Evolutionary conservation across 1,140 invertebrate species (phyloP), one percentile per base, ranked within the genome.

Genomic region (Ips nitidus): DNA sequence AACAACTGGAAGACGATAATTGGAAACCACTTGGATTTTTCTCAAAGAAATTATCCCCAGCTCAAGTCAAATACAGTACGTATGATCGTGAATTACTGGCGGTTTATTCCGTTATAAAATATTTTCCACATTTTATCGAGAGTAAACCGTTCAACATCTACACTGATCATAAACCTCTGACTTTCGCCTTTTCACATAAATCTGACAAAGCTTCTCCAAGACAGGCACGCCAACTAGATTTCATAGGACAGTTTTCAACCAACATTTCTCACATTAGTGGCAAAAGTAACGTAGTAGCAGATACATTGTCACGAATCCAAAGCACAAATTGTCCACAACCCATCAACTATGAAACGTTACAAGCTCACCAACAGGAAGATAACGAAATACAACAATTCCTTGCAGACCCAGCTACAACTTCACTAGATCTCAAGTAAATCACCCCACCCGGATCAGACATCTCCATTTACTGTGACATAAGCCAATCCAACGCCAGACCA

Each of bases 191-290:
- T 38, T 1, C 5, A 38, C 62, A 55, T 53, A 6, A 41, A 38
- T n/a, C 47, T 40, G 62, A 65, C 37, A 52, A 55, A 36, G 47
- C 41, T 36, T 61, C 56, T 4, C 78, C 78, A 3, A 41, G 77
- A 52, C 75, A 77, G 56, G 38, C 71, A 1, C 52, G 76, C 0
- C 77, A 82, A 42, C 57, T 81, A 1, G 74, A 80, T 50, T 82
- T 71, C 41, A 79, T 82, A 40, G 53, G 67, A 1, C 78, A 82
- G 61, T 81, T 79, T 64, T 73, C 77, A 0, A 82, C 77, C 0
- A 71, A 81, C 47, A 78, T 82, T 7, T 68, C 68, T 4, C 77
- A 82, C 63, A 70, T 83, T 7, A 45, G 69, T 5, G 81, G 80
- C 1, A 37, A 66, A 6, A 69, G 73, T 8, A 80, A 82, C 56